These are phyloP conservation scores for Limnodromus scolopaceus DNA, from an alignment of 2,797 vertebrate species.

Conservation along the genomic window DNA sequence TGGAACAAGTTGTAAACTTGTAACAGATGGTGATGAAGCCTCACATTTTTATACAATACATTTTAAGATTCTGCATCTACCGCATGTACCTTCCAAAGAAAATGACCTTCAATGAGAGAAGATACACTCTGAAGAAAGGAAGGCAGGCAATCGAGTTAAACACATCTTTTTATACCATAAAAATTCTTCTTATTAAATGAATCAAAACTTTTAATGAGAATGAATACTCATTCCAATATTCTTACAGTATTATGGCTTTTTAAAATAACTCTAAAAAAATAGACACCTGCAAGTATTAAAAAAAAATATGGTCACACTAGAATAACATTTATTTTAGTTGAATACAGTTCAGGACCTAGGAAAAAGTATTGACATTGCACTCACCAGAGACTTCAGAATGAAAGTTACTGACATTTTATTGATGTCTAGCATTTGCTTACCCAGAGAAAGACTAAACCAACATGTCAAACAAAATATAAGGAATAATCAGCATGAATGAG, in stretches of 20 bases:
- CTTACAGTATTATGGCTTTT: not conserved
- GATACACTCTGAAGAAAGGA: conserved; percentile 11
- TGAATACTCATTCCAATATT: conserved; percentile 22
- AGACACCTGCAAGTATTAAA: not conserved
- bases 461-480: conserved; percentile 63
- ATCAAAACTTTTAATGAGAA: conserved; percentile 59
- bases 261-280: conserved; percentile 52
- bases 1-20: conserved; percentile 79
- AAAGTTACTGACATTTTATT: conserved; percentile 70
- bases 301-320: not conserved
- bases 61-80: conserved; percentile 76
- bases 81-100: conserved; percentile 73
- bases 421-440: conserved; percentile 64
- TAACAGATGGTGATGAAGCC: conserved; percentile 81
- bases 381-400: conserved; percentile 31
- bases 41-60: conserved; percentile 79
- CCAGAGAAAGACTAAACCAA: conserved; percentile 67
- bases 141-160: conserved; percentile 27
- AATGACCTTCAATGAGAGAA: conserved; percentile 79
- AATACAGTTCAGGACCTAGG: conserved; percentile 44
- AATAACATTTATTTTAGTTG: conserved; percentile 48
- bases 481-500: conserved; percentile 47
- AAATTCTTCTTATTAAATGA: conserved; percentile 50
- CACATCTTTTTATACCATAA: conserved; percentile 44
- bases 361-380: conserved; percentile 41